Evolutionary conservation across 2,888 invertebrate species (phyloP).

Genomic region (Rhimphoctona megacephalus): DNA sequence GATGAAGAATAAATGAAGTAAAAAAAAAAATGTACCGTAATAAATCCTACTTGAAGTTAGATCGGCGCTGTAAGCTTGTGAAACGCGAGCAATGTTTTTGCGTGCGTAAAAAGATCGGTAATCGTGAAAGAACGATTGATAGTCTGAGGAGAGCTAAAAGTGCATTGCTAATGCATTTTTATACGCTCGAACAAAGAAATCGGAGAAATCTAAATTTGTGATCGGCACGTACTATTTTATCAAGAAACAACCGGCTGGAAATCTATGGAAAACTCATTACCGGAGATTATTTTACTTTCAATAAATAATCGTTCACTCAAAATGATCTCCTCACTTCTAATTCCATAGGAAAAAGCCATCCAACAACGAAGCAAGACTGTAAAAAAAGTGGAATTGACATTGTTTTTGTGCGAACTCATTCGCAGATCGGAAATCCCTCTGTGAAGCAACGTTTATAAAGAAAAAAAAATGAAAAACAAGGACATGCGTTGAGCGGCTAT

Average conservation of each 20-base stretch:
- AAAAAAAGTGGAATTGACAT: neutral
- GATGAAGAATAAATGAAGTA: slow-evolving; percentile 31
- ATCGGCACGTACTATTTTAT: neutral
- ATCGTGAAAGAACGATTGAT: slow-evolving; percentile 31
- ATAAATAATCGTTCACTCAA: neutral
- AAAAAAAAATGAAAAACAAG: neutral
- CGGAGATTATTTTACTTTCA: neutral
- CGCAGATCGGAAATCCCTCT: neutral
- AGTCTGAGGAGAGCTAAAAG: slow-evolving; percentile 20
- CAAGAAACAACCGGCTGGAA: neutral
- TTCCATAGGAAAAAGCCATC: neutral
- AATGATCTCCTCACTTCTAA: neutral
- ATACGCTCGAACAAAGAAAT: slow-evolving; percentile 18
- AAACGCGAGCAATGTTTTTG: slow-evolving; percentile 13
- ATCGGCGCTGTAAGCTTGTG: slow-evolving; percentile 19
- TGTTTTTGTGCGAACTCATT: neutral
- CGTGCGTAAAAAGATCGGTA: slow-evolving; percentile 17
- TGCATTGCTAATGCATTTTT: slow-evolving; percentile 34
- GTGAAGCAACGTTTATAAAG: neutral
- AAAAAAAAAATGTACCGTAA: slow-evolving; percentile 27
- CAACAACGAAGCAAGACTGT: neutral
- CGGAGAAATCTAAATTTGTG: neutral
- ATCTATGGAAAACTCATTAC: neutral
- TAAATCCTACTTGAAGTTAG: slow-evolving; percentile 30
- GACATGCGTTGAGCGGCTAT: neutral